Evolutionary conservation across 2,888 invertebrate genomes (phyloP), one percentile per base, ranked within the genome.

Genomic region (Eurytoma adleriae): DNA sequence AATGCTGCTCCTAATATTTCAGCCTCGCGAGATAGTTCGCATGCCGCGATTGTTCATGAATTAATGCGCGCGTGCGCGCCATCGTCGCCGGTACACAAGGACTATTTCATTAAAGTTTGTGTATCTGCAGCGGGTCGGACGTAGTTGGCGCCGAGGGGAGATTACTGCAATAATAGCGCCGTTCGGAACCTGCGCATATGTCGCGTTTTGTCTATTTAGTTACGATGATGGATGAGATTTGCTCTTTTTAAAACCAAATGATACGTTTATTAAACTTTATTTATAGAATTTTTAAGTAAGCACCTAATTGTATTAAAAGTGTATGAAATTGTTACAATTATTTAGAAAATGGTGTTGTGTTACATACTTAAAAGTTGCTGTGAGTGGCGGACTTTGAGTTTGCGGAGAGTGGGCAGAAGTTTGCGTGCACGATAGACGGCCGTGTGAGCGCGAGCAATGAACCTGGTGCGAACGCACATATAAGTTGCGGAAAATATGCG

Each of bases 21-120:
- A 59, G 50, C 18, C 50, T 18, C 20, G 20, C 40, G 50, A 50
- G 68, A 75, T 64, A 59, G 59, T 50, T 40, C 40, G 57, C 56
- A 20, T 48, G n/a, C 48, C 48, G 27, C 50, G 66, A 59, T 75
- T 71, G 71, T 67, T 76, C 67, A 59, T 30, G 40, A 67, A 70
- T 75, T 59, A 64, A 74, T 64, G 64, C 68, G 5, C 20, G n/a
- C 12, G 40, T 24, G 54, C n/a, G 59, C 18, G 67, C 40, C n/a
- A 20, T 20, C 16, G 12, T 12, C 12, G 24, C 13, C 13, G 20
- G 24, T 7, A 2, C 10, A 5, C 5, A 27, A 20, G 61, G 50
- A 69, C 74, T 62, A 69, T 70, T 79, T 79, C 79, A 79, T 79
- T 70, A 79, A 79, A 79, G 66, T 79, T 79, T 70, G 56, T 52